These are phyloP conservation scores for Gastrophryne carolinensis DNA, from an alignment of 2,797 vertebrate genomes.

Conservation along the genomic window DNA sequence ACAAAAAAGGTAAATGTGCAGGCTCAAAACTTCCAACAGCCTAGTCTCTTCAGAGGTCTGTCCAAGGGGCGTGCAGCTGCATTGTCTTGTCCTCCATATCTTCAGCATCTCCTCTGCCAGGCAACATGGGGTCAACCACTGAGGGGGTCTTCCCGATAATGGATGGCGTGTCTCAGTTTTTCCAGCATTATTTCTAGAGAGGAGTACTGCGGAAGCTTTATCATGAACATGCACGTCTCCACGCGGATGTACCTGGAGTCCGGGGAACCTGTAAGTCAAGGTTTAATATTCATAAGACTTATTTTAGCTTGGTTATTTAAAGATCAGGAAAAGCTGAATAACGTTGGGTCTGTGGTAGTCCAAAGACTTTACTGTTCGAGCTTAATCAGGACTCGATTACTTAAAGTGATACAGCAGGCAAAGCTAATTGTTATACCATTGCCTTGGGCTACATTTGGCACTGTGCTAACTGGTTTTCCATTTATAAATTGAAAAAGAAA, in stretches of 20 bases:
- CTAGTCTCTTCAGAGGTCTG: conserved; percentile 50
- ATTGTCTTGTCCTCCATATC: background rate
- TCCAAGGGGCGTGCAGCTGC: conserved; percentile 3
- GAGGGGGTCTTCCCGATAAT: conserved; percentile 96
- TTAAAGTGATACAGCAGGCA: too few relatives aligned
- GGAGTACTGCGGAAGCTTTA: conserved; percentile 96
- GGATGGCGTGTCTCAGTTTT: conserved; percentile 93
- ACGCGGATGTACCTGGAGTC: conserved; percentile 93
- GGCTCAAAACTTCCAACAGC: conserved; percentile 60
- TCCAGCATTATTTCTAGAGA: conserved; percentile 94
- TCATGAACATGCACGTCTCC: conserved; percentile 99
- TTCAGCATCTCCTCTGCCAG: background rate
- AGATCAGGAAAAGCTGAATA: too few relatives aligned
- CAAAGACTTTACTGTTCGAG: too few relatives aligned
- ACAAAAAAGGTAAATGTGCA: conserved; percentile 68
- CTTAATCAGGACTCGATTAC: too few relatives aligned
- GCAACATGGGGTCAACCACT: conserved; percentile 79
- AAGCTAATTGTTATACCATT: too few relatives aligned
- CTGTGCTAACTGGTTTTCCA: too few relatives aligned
- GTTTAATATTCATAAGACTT: too few relatives aligned
- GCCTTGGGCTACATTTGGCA: too few relatives aligned
- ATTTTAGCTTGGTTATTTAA: too few relatives aligned
- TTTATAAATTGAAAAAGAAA: too few relatives aligned
- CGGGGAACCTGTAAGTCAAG: conserved; percentile 81
- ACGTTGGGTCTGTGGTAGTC: too few relatives aligned